Evolutionary conservation across 2,888 invertebrate species (phyloP).

Genomic region (Rugalucina vietnamica): DNA sequence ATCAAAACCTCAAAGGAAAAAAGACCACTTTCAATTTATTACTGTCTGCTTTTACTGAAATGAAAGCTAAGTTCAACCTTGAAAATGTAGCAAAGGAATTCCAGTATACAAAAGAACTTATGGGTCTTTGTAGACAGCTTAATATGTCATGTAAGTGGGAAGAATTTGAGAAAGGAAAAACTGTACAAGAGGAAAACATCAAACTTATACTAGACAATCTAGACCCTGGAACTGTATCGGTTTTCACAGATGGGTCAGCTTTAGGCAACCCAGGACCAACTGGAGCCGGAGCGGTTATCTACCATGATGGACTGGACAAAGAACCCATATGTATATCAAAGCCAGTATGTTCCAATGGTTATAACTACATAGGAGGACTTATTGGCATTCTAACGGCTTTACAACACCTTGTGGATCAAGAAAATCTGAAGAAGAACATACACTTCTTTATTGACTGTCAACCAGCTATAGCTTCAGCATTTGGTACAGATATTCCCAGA

Average conservation of each 20-base stretch:
- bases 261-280: conserved; percentile 19
- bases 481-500: background rate
- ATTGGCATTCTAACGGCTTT: background rate
- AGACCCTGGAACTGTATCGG: background rate
- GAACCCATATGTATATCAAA: background rate
- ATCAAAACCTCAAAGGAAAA: background rate
- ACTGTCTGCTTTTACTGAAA: conserved; percentile 5
- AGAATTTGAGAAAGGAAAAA: background rate
- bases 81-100: conserved; percentile 22
- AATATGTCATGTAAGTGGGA: background rate
- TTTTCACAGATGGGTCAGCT: conserved; percentile 25
- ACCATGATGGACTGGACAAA: background rate
- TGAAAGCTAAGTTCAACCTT: too few relatives aligned
- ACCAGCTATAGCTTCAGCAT: conserved; percentile 7
- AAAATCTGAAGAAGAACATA: background rate
- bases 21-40: background rate
- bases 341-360: background rate
- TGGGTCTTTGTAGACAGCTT: background rate
- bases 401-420: background rate
- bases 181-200: conserved; percentile 14
- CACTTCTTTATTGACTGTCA: conserved; percentile 16
- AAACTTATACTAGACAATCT: background rate
- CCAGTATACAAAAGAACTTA: conserved; percentile 1
- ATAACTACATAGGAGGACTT: conserved; percentile 16
- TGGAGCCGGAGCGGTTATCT: conserved; percentile 20